Evolutionary conservation across 2,888 invertebrate genomes (phyloP).

Genomic region (Alviniconcha strummeri): DNA sequence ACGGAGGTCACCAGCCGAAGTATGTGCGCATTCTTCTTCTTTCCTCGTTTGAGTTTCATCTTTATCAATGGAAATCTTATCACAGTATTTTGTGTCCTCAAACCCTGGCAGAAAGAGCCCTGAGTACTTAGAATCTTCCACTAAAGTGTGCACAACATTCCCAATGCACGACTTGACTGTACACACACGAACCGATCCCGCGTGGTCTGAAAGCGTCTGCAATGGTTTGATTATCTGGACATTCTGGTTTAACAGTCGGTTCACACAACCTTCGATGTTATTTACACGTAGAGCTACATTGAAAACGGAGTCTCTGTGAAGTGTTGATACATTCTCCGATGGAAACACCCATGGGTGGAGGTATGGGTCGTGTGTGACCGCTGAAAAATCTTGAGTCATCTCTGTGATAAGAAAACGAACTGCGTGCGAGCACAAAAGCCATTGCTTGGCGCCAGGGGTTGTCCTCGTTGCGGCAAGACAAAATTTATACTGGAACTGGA

Average conservation of each 20-base stretch:
- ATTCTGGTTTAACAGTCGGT: slow-evolving; percentile 42
- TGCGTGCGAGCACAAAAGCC: slow-evolving; percentile 27
- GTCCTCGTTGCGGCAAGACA: slow-evolving; percentile 51
- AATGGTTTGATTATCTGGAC: slow-evolving; percentile 64
- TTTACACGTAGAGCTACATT: slow-evolving; percentile 41
- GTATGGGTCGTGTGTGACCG: slow-evolving; percentile 21
- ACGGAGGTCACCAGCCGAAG: slow-evolving; percentile 47
- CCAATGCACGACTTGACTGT: slow-evolving; percentile 73
- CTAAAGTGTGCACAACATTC: slow-evolving; percentile 74
- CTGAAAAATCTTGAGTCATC: neutral
- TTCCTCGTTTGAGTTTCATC: neutral
- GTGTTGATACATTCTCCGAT: neutral
- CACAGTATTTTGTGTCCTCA: slow-evolving; percentile 27
- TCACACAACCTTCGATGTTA: slow-evolving; percentile 32
- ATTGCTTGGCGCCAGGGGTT: slow-evolving; percentile 26
- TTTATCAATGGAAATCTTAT: neutral
- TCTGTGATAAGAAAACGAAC: slow-evolving; percentile 30
- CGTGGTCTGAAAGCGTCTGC: slow-evolving; percentile 53
- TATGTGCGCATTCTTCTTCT: neutral
- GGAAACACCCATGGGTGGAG: slow-evolving; percentile 14
- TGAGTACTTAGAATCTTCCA: slow-evolving; percentile 71
- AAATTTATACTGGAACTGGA: slow-evolving; percentile 63
- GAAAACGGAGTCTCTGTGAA: slow-evolving; percentile 38
- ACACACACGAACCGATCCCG: slow-evolving; percentile 70
- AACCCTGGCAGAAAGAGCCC: slow-evolving; percentile 74